A percentile compares a stretch with the other conserved stretches of the same genome.
Conservation (phyloP, 2,113 vertebrate genomes). For the Willisornis vidua region DNA sequence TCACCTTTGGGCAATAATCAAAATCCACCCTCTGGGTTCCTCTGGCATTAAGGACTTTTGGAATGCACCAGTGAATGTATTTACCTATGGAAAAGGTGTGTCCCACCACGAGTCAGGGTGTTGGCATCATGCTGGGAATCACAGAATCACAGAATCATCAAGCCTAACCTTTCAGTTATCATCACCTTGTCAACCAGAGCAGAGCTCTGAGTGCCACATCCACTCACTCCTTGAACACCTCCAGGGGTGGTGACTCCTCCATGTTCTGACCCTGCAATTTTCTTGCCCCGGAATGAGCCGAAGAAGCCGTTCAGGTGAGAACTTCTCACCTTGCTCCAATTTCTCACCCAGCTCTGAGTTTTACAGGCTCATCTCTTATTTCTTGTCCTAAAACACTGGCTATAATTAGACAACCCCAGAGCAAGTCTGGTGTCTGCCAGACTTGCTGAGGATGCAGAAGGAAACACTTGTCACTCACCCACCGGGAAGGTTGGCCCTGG, state of each 20-base stretch:
- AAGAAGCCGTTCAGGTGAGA: background rate
- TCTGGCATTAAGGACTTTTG: background rate
- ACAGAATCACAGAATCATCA: rapidly evolving
- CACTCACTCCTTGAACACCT: background rate
- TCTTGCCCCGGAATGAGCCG: background rate
- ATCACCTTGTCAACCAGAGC: background rate
- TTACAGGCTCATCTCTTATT: background rate
- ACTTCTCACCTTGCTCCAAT: background rate
- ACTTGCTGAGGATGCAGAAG: background rate
- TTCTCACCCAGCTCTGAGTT: background rate
- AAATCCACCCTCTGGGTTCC: background rate
- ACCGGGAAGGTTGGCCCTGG: background rate
- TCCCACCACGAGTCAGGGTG: background rate
- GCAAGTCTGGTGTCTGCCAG: background rate
- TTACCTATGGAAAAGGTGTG: background rate
- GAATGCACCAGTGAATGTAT: background rate
- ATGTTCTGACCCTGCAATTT: background rate
- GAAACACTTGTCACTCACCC: conserved; percentile 11
- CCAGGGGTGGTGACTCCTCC: background rate
- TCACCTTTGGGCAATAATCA: background rate
- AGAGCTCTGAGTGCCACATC: background rate
- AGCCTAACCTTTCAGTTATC: background rate
- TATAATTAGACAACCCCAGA: background rate
- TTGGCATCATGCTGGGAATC: background rate
- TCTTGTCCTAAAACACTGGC: background rate